Evolutionary conservation across 2,888 invertebrate genomes (phyloP).

Genomic region (Rhagophthalmus giganteus): DNA sequence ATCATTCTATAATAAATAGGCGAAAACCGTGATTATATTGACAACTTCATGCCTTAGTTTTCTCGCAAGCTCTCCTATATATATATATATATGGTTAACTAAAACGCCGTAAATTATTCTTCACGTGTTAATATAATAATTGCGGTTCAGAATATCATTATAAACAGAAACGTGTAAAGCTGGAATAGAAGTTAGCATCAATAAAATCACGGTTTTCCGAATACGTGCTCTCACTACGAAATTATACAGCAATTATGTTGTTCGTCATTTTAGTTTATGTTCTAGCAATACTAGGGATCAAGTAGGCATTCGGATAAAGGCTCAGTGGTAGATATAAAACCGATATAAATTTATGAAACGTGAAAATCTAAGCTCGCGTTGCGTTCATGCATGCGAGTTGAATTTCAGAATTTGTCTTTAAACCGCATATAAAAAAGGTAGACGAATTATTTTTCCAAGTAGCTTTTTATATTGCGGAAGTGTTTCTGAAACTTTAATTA

Average conservation of each 20-base stretch:
- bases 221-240: slow-evolving; percentile 31
- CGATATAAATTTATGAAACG: slow-evolving; percentile 27
- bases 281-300: slow-evolving; percentile 21
- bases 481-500: slow-evolving; percentile 14
- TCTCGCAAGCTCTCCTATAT: too few relatives aligned
- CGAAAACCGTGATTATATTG: too few relatives aligned
- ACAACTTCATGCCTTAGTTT: too few relatives aligned
- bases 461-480: slow-evolving; percentile 10
- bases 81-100: too few relatives aligned
- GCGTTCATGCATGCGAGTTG: slow-evolving; percentile 4
- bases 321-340: slow-evolving; percentile 17
- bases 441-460: background rate
- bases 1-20: too few relatives aligned
- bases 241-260: slow-evolving; percentile 33
- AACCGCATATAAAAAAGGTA: too few relatives aligned
- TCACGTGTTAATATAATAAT: too few relatives aligned
- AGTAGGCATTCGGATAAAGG: slow-evolving; percentile 20
- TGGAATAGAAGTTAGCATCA: slow-evolving; percentile 13
- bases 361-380: slow-evolving; percentile 14
- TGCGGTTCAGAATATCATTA: too few relatives aligned
- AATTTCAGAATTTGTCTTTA: background rate
- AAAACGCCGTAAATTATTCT: too few relatives aligned
- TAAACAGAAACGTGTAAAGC: too few relatives aligned
- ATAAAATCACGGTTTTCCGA: slow-evolving; percentile 16
- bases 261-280: slow-evolving; percentile 29